Evolutionary conservation across 2,113 vertebrate species (phyloP).

Genomic region (Struthidea cinerea): DNA sequence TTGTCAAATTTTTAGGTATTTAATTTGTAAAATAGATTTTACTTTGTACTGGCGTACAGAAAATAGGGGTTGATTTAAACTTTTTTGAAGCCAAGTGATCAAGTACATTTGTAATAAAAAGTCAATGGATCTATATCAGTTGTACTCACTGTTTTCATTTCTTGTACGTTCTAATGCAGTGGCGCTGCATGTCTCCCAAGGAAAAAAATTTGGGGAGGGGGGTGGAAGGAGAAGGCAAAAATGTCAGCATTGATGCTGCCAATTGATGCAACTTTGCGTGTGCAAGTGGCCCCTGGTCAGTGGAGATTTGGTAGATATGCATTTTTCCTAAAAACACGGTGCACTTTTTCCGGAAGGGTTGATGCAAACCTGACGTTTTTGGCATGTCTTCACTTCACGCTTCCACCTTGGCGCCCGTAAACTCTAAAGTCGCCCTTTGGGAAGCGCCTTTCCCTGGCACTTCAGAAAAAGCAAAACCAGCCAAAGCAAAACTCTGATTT

Average conservation of each 20-base stretch:
- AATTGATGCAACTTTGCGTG: neutral
- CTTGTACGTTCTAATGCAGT: slow-evolving; percentile 70
- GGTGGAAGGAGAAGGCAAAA: slow-evolving; percentile 62
- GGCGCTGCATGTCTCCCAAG: slow-evolving; percentile 62
- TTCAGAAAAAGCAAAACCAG: neutral
- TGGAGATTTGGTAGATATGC: slow-evolving; percentile 65
- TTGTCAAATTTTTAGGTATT: slow-evolving; percentile 81
- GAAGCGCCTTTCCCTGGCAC: neutral
- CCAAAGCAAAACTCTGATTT: neutral
- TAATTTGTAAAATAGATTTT: slow-evolving; percentile 82
- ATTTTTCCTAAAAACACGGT: neutral
- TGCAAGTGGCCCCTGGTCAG: slow-evolving; percentile 40
- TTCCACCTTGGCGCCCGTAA: neutral
- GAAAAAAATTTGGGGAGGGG: slow-evolving; percentile 57
- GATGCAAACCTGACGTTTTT: neutral
- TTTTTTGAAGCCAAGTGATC: slow-evolving; percentile 81
- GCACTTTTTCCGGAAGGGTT: slow-evolving; percentile 1
- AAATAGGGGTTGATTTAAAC: slow-evolving; percentile 79
- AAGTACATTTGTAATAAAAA: slow-evolving; percentile 83
- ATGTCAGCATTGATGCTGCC: slow-evolving; percentile 19
- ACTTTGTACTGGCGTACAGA: slow-evolving; percentile 80
- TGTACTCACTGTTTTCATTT: slow-evolving; percentile 82
- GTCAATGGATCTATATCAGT: slow-evolving; percentile 79
- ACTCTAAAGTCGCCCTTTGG: neutral
- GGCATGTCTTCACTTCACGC: slow-evolving; percentile 1